A percentile compares a stretch with the other conserved stretches of the same genome.
These are phyloP conservation scores for Drosophila quinaria DNA, from an alignment of 2,888 invertebrate genomes.

Conservation along the genomic window DNA sequence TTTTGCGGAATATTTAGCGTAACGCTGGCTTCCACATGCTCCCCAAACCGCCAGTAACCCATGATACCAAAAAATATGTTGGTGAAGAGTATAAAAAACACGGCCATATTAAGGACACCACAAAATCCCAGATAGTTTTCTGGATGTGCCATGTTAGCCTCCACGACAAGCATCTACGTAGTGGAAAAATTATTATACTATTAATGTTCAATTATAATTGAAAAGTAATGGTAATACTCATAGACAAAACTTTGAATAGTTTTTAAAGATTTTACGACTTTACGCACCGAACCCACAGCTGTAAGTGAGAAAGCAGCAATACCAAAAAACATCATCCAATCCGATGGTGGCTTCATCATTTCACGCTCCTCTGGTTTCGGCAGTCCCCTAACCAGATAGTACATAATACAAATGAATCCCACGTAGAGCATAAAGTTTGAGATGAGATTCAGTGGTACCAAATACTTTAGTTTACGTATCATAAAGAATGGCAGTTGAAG, in stretches of 20 bases:
- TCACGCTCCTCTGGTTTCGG: slow-evolving; percentile 84
- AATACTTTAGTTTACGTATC: slow-evolving; percentile 91
- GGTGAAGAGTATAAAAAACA: slow-evolving; percentile 90
- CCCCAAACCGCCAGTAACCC: slow-evolving; percentile 95
- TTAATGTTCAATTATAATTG: no score
- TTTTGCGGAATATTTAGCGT: slow-evolving; percentile 93
- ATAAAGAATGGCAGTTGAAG: slow-evolving; percentile 90
- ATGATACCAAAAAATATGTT: slow-evolving; percentile 96
- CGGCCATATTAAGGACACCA: slow-evolving; percentile 95
- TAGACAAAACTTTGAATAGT: not conserved
- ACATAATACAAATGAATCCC: slow-evolving; percentile 89
- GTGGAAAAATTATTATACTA: no score
- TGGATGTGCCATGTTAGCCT: slow-evolving; percentile 97
- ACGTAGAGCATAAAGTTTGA: slow-evolving; percentile 88
- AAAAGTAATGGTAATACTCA: no score
- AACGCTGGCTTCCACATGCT: slow-evolving; percentile 90
- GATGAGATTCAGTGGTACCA: slow-evolving; percentile 95
- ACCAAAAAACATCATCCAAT: slow-evolving; percentile 93
- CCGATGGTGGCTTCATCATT: slow-evolving; percentile 85
- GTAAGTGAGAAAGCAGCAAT: slow-evolving; percentile 96
- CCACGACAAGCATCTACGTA: slow-evolving; percentile 95
- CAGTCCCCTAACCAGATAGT: slow-evolving; percentile 91
- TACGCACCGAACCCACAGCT: slow-evolving; percentile 91
- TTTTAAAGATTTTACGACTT: not conserved
- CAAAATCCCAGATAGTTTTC: slow-evolving; percentile 94